A percentile compares a stretch with the other conserved stretches of the same genome.
These are phyloP conservation scores for Chamaetylas fuelleborni DNA, from an alignment of 2,113 vertebrate genomes.

Conservation along the genomic window DNA sequence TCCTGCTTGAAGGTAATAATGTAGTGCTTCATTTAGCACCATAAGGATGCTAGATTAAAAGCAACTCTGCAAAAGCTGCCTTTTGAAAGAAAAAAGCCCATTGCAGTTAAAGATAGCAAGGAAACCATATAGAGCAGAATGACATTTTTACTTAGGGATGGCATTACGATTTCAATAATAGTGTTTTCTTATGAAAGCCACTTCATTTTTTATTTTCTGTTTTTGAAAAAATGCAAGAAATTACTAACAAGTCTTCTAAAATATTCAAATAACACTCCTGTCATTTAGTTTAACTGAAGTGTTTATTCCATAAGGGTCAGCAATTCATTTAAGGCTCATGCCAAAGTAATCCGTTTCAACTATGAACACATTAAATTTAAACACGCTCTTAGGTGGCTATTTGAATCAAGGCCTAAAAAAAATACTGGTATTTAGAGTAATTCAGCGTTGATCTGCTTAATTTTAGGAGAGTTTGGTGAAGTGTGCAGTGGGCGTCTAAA, in stretches of 20 bases:
- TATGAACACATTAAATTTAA: background rate
- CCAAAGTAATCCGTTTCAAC: background rate
- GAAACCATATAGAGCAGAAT: background rate
- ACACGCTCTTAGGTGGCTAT: background rate
- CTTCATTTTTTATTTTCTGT: background rate
- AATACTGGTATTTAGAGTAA: background rate
- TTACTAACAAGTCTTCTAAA: background rate
- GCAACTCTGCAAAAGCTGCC: background rate
- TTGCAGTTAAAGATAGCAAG: background rate
- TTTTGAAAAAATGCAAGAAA: background rate
- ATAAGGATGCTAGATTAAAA: conserved; percentile 48
- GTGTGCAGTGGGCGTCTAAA: conserved; percentile 96
- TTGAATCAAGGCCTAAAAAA: background rate
- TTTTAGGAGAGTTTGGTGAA: conserved; percentile 95
- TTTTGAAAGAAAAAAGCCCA: background rate
- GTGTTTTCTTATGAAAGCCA: background rate
- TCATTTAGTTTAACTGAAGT: background rate
- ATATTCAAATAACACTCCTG: background rate
- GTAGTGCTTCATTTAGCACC: conserved; percentile 41
- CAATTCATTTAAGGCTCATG: background rate
- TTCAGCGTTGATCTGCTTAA: background rate
- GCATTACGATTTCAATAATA: background rate
- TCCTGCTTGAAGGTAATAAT: conserved; percentile 16
- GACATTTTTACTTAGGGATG: background rate
- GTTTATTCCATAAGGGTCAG: background rate